These are phyloP conservation scores for Ceratitis capitata DNA, from an alignment of 1,140 invertebrate species.

Conservation along the genomic window DNA sequence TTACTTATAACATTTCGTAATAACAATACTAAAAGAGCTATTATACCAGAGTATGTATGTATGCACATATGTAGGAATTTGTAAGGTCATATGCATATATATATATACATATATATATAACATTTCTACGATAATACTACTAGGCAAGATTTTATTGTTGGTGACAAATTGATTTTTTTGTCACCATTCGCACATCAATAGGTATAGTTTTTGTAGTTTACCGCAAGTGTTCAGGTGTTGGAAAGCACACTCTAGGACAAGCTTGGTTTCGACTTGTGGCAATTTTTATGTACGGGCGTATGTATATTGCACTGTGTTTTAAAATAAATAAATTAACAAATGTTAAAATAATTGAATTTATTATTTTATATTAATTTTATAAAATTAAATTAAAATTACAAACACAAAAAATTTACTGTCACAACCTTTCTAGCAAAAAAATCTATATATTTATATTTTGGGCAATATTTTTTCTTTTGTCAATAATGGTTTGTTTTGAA, in stretches of 20 bases:
- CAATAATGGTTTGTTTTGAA: too few relatives aligned
- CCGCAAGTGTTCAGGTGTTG: background rate
- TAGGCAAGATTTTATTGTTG: constrained; percentile 57
- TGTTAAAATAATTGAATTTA: too few relatives aligned
- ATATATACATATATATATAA: too few relatives aligned
- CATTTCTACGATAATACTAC: too few relatives aligned
- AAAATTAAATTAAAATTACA: too few relatives aligned
- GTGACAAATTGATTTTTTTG: constrained; percentile 55
- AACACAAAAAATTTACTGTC: too few relatives aligned
- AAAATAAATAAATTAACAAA: background rate
- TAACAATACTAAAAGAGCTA: background rate
- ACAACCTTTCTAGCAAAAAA: too few relatives aligned
- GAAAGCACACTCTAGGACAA: background rate
- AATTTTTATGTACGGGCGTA: background rate
- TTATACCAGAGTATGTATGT: background rate
- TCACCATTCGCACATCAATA: background rate
- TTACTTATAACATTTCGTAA: too few relatives aligned
- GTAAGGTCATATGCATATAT: background rate
- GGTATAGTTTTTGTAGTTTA: constrained; percentile 48
- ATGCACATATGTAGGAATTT: background rate
- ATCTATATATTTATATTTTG: too few relatives aligned
- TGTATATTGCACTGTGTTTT: background rate
- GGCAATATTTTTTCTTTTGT: too few relatives aligned
- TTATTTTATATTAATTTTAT: too few relatives aligned
- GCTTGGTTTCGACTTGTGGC: background rate